These are phyloP conservation scores for Zoroaster sp. DNA, from an alignment of 53 echinoderm and acorn worm genomes.

Conservation along the genomic window DNA sequence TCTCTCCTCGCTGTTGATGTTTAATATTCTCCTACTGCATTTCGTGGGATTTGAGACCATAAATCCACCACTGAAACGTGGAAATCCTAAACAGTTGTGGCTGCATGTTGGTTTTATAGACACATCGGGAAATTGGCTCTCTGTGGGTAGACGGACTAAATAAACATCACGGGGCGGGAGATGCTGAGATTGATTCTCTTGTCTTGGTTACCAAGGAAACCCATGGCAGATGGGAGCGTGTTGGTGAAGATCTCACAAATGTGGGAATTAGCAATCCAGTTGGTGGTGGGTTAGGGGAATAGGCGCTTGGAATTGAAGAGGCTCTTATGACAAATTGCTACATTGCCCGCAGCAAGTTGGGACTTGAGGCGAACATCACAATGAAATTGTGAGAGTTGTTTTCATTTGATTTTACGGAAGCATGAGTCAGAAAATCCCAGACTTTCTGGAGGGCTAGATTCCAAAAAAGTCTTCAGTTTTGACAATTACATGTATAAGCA, in stretches of 20 bases:
- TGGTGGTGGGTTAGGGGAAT: slow-evolving; percentile 14
- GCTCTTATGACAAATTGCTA: slow-evolving; percentile 31
- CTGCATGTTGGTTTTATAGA: slow-evolving; percentile 20
- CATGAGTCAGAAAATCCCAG: slow-evolving; percentile 32
- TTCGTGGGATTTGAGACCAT: slow-evolving; percentile 5
- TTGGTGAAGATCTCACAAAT: neutral
- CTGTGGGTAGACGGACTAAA: neutral
- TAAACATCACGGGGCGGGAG: slow-evolving; percentile 12
- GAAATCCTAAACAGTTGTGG: slow-evolving; percentile 25
- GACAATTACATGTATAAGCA: neutral
- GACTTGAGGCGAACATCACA: neutral
- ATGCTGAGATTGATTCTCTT: slow-evolving; percentile 45
- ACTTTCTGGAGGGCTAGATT: slow-evolving; percentile 13
- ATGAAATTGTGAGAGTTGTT: neutral
- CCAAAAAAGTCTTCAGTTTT: neutral
- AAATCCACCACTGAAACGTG: neutral
- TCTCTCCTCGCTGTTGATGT: slow-evolving; percentile 25
- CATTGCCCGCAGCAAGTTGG: slow-evolving; percentile 1
- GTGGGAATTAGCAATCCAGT: neutral
- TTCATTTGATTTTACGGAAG: slow-evolving; percentile 19
- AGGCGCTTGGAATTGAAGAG: neutral
- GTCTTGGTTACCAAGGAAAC: slow-evolving; percentile 34
- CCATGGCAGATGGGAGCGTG: slow-evolving; percentile 2
- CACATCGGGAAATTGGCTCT: slow-evolving; percentile 46
- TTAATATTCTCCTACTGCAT: neutral